A percentile compares a stretch with the other conserved stretches of the same genome.
Evolutionary conservation across 2,113 vertebrate genomes (phyloP).

Genomic region (Albula glossodonta): DNA sequence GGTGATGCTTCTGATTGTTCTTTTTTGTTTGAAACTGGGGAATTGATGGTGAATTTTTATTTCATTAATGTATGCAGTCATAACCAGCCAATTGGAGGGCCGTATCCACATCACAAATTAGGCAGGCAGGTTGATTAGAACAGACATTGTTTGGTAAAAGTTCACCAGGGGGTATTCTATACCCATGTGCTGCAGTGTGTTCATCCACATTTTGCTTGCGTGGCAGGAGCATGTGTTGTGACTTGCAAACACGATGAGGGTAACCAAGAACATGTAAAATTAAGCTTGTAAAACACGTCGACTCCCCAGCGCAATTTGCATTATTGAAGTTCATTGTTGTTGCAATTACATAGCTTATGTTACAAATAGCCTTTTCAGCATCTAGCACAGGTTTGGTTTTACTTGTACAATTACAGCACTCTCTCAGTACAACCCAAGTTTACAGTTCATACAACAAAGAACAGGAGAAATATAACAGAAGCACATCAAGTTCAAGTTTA

Average conservation of each 20-base stretch:
- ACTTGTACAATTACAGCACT: not conserved
- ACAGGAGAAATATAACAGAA: not conserved
- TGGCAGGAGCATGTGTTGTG: not conserved
- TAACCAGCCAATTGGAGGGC: too few species aligned
- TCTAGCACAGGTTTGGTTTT: not conserved
- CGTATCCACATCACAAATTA: not conserved
- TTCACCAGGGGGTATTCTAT: too few species aligned
- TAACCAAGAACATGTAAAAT: not conserved
- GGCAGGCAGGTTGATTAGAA: not conserved
- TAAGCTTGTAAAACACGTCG: not conserved
- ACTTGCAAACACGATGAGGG: not conserved
- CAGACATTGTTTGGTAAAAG: not conserved
- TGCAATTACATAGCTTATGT: not conserved
- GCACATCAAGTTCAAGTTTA: constrained; percentile 1
- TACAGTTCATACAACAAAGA: not conserved
- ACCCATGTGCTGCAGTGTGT: too few species aligned
- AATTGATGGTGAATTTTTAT: too few species aligned
- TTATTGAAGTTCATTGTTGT: not conserved
- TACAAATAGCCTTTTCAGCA: not conserved
- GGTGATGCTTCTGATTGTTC: too few species aligned
- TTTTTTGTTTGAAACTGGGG: too few species aligned
- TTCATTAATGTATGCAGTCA: too few species aligned
- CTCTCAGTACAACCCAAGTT: not conserved
- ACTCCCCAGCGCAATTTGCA: not conserved
- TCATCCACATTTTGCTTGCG: not conserved